A percentile compares a stretch with the other conserved stretches of the same genome.
These are phyloP conservation scores for Aldrovandia affinis DNA, from an alignment of 2,797 vertebrate species.

Conservation along the genomic window DNA sequence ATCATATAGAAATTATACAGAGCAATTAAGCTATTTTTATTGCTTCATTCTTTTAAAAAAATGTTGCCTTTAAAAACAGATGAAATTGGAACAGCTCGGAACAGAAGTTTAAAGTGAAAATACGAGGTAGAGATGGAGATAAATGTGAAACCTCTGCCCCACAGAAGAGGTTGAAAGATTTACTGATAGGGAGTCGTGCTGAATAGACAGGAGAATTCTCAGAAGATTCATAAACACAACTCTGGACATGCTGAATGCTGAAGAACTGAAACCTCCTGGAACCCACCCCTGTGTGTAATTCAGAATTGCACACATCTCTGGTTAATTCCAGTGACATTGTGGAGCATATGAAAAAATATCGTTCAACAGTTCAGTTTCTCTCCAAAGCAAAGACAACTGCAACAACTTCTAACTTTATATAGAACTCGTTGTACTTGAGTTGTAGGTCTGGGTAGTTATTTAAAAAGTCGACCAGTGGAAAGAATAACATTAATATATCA, in stretches of 20 bases:
- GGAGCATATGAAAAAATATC: slow-evolving; percentile 65
- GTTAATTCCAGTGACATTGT: slow-evolving; percentile 51
- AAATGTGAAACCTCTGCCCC: background rate
- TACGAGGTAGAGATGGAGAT: background rate
- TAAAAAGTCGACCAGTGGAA: slow-evolving; percentile 66
- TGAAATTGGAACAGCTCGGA: background rate
- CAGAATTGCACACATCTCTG: slow-evolving; percentile 34
- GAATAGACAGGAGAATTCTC: slow-evolving; percentile 28
- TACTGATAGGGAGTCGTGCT: slow-evolving; percentile 39
- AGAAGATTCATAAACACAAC: slow-evolving; percentile 53
- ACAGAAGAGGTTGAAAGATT: slow-evolving; percentile 46
- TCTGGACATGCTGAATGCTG: background rate
- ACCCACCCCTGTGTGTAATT: background rate
- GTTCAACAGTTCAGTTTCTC: slow-evolving; percentile 51
- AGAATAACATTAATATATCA: slow-evolving; percentile 64
- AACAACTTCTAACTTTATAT: slow-evolving; percentile 62
- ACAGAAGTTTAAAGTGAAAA: background rate
- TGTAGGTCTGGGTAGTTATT: slow-evolving; percentile 67
- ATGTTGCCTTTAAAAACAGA: background rate
- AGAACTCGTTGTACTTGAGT: slow-evolving; percentile 61
- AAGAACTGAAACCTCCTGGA: background rate
- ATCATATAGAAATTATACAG: too few species aligned
- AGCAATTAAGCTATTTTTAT: too few species aligned
- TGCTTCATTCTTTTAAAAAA: too few species aligned
- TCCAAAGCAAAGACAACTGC: slow-evolving; percentile 70